Evolutionary conservation across 2,888 invertebrate genomes (phyloP), one percentile per base, ranked within the genome.

Genomic region (Nesidiocoris tenuis): DNA sequence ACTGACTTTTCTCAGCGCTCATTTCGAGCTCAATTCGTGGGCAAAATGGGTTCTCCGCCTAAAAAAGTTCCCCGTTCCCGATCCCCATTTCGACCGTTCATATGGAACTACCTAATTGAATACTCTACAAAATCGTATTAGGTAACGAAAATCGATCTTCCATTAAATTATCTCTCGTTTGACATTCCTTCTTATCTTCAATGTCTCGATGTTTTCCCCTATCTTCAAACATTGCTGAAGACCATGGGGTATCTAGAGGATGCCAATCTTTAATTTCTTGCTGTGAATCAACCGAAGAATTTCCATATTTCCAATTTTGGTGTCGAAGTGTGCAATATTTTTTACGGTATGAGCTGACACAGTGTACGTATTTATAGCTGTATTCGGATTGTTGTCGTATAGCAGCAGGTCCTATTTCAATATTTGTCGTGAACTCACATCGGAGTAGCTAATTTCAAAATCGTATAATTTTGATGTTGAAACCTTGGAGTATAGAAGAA

Each of bases 81-180:
- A 9, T 3, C 59, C 59, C n/a, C n/a, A n/a, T 59, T 59, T 72
- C 67, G 19, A 39, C 25, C 39, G 39, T 39, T 39, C 39, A 59
- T 9, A 59, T 19, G 3, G n/a, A 59, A 59, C 59, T n/a, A 18
- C 5, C n/a, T 16, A 5, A 59, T 7, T 39, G 12, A 39, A 39
- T 39, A 39, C 39, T 39, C 39, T 39, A 7, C 3, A 39, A 39
- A 39, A 39, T 39, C 39, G 39, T 39, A 3, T 39, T 39, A 39
- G 5, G 39, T 39, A 39, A 39, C 18, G 57, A 59, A 70, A 70
- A 59, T 70, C 57, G 70, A 70, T 70, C 70, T 70, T 70, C 70
- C 70, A 59, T 54, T 17, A 39, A 39, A 12, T 7, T 7, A 39
- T 39, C 12, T 39, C 39, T 12, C 39, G 3, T 39, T 39, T 39